Evolutionary conservation across 2,888 invertebrate species (phyloP), one percentile per base, ranked within the genome.

Genomic region (Cecidostiba fungosa): DNA sequence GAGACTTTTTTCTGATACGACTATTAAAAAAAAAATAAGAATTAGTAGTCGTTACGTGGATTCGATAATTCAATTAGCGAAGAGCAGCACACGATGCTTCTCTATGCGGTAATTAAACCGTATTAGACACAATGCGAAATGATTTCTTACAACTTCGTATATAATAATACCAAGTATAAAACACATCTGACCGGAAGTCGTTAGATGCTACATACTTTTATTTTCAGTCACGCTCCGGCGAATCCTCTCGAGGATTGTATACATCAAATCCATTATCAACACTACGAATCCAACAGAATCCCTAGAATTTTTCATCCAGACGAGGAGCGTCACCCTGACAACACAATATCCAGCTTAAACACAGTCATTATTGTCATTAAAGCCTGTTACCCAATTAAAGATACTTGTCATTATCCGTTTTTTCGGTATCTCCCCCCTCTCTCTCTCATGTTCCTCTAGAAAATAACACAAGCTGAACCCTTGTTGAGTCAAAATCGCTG

Each of bases 381-480:
- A 50, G 72, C 39, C 66, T 16, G 73, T 82, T 69, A 82, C 16
- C 76, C 76, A 76, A 82, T 82, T 82, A 82, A 82, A 74, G n/a
- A n/a, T 19, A 36, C 32, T n/a, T 16, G 47, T 74, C 47, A 74
- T 82, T 76, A 66, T 39, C 50, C 72, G 72, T 59, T 36, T 16
- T 76, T 76, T 29, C 54, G 47, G 6, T 14, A 1, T n/a, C n/a
- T n/a, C n/a, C n/a, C n/a, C n/a, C n/a, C n/a, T n/a, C n/a, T n/a
- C n/a, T n/a, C n/a, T n/a, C n/a, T n/a, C n/a, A n/a, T n/a, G 29
- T 50, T 26, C 23, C 47, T 74, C 74, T 26, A 23, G 4, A 5
- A 70, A 14, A 50, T 16, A 16, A 26, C 43, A 47, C 32, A 66
- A 16, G n/a, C n/a, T n/a, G n/a, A 14, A 14, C 70, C 50, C 47